Percentiles rank a stretch among this genome's conserved stretches.
These are phyloP conservation scores for Bos taurus DNA, from an alignment of 2,113 vertebrate species.

Conservation along the genomic window DNA sequence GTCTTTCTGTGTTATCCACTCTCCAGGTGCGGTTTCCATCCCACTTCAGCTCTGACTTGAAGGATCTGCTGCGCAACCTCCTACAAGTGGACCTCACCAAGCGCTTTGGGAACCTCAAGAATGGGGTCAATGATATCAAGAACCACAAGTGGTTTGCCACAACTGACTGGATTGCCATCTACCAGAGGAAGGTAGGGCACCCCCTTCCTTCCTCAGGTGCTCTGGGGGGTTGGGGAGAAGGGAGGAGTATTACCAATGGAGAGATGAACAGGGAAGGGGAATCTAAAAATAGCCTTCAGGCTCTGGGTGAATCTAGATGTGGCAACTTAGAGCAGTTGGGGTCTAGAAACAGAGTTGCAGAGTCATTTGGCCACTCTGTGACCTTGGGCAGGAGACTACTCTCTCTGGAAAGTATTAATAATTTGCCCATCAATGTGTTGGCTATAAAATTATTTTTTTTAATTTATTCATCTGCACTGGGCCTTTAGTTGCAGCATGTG, in stretches of 20 bases:
- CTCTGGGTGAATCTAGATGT: background rate
- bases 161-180: constrained; percentile 94
- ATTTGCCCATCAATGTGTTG: background rate
- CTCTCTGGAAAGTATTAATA: background rate
- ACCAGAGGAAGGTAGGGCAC: constrained; percentile 86
- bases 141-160: constrained; percentile 94
- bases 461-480: background rate
- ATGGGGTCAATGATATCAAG: constrained; percentile 93
- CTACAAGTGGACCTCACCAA: constrained; percentile 95
- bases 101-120: constrained; percentile 93
- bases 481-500: background rate
- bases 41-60: constrained; percentile 94
- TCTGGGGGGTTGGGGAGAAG: background rate
- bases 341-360: background rate
- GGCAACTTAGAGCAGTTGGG: background rate
- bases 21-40: constrained; percentile 89
- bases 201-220: no score
- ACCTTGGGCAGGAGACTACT: background rate
- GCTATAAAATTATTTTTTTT: background rate
- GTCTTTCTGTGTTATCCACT: background rate
- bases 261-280: background rate
- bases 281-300: background rate
- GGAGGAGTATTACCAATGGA: background rate
- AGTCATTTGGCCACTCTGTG: background rate
- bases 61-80: constrained; percentile 93